phyloP scores from a whole-genome alignment of 2,888 invertebrate genomes.

The Eristalis tenax region DNA sequence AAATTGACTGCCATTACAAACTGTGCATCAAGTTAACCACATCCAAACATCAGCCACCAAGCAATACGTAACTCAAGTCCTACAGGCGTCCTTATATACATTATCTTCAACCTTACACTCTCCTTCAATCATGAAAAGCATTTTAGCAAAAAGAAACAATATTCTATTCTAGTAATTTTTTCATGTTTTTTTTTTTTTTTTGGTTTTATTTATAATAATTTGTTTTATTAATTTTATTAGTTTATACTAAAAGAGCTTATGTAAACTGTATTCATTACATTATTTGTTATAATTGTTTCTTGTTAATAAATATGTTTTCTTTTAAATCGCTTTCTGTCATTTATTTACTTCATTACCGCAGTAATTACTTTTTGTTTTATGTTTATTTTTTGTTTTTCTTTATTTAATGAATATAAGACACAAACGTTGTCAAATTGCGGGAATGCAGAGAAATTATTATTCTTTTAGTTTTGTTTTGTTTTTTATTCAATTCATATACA shows the following conservation, averaged over 20 bases:
- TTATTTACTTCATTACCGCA: conserved; percentile 28
- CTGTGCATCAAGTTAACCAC: too few relatives aligned
- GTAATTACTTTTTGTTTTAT: not conserved
- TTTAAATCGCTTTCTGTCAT: conserved; percentile 44
- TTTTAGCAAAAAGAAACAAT: conserved; percentile 5
- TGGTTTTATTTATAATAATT: conserved; percentile 72
- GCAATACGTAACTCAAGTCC: too few relatives aligned
- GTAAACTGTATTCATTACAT: conserved; percentile 66
- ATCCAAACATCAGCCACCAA: too few relatives aligned
- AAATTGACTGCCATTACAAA: too few relatives aligned
- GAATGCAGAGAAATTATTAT: conserved; percentile 50
- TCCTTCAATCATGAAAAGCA: not conserved
- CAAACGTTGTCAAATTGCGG: conserved; percentile 65
- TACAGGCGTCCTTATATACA: too few relatives aligned
- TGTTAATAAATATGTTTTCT: conserved; percentile 40
- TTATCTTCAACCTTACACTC: too few relatives aligned
- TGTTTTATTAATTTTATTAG: conserved; percentile 60
- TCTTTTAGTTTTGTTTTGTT: conserved; percentile 4
- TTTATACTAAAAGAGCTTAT: conserved; percentile 72
- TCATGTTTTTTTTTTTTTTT: conserved; percentile 59
- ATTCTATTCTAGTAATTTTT: conserved; percentile 69
- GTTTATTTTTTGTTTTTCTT: conserved; percentile 18
- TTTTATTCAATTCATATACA: conserved; percentile 15
- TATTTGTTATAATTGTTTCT: conserved; percentile 36
- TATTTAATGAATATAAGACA: conserved; percentile 62